Conservation (phyloP, 2,888 invertebrate genomes). For the Drosophila limbata region DNA sequence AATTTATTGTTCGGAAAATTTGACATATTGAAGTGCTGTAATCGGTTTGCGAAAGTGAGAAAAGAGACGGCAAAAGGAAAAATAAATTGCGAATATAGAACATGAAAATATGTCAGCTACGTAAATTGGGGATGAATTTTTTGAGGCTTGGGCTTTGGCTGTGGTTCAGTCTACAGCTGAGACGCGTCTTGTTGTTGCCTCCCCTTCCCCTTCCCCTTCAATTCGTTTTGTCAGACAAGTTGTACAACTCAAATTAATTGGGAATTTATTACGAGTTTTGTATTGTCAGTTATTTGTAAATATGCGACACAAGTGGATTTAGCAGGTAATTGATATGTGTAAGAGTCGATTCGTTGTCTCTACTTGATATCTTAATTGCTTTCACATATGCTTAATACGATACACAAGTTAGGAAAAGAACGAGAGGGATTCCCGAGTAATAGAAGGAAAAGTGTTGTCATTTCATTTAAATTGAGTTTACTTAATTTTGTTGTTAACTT, state of each 20-base stretch:
- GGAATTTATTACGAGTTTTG: constrained; percentile 32
- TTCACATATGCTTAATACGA: not conserved
- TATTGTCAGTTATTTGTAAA: constrained; percentile 28
- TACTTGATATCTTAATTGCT: constrained; percentile 15
- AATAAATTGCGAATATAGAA: constrained; percentile 9
- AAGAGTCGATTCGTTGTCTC: not conserved
- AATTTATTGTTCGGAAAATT: constrained; percentile 92
- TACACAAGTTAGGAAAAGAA: not conserved
- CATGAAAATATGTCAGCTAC: constrained; percentile 43
- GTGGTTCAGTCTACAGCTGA: constrained; percentile 21
- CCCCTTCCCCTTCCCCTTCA: not conserved
- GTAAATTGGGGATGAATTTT: constrained; percentile 38
- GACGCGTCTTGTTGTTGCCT: constrained; percentile 17
- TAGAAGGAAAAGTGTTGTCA: not conserved
- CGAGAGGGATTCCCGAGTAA: not conserved
- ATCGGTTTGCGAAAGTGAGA: constrained; percentile 20
- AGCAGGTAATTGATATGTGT: constrained; percentile 27
- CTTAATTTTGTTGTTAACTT: not conserved
- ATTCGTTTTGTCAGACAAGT: constrained; percentile 7
- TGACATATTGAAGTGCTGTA: constrained; percentile 93
- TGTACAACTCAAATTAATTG: constrained; percentile 55
- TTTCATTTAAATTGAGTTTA: not conserved
- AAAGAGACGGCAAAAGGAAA: not conserved
- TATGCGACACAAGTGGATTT: constrained; percentile 22
- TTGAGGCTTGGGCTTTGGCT: not conserved